Percentiles rank a stretch among this genome's conserved stretches.
Evolutionary conservation across 2,113 vertebrate species (phyloP).

Genomic region (Stercorarius parasiticus): DNA sequence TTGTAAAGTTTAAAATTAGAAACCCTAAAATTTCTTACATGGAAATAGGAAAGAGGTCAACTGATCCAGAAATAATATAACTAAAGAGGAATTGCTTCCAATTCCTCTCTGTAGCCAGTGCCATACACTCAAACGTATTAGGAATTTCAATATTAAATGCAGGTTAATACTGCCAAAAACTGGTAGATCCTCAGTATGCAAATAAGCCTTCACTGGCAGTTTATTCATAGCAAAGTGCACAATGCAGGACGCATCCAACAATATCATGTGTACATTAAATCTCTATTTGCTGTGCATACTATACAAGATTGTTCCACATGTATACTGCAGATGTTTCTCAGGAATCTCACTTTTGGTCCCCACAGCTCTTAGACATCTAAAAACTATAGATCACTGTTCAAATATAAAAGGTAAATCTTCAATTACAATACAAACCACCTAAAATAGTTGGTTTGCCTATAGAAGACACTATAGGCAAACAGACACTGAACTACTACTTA

Average conservation of each 20-base stretch:
- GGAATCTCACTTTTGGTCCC: not conserved
- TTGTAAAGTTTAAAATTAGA: not conserved
- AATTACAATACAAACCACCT: not conserved
- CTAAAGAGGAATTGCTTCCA: not conserved
- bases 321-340: not conserved
- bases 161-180: not conserved
- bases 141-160: not conserved
- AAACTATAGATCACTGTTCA: not conserved
- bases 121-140: not conserved
- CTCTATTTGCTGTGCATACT: not conserved
- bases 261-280: not conserved
- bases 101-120: not conserved
- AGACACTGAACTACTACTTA: not conserved
- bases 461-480: not conserved
- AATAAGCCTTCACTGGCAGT: not conserved
- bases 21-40: not conserved
- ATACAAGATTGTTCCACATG: not conserved
- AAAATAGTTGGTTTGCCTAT: not conserved
- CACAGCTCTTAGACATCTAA: not conserved
- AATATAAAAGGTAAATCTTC: not conserved
- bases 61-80: not conserved
- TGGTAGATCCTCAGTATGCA: not conserved
- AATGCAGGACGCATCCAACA: not conserved
- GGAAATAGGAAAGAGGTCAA: not conserved
- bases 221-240: not conserved